Evolutionary conservation across 2,888 invertebrate genomes (phyloP).

Genomic region (Lasioglossum morio): DNA sequence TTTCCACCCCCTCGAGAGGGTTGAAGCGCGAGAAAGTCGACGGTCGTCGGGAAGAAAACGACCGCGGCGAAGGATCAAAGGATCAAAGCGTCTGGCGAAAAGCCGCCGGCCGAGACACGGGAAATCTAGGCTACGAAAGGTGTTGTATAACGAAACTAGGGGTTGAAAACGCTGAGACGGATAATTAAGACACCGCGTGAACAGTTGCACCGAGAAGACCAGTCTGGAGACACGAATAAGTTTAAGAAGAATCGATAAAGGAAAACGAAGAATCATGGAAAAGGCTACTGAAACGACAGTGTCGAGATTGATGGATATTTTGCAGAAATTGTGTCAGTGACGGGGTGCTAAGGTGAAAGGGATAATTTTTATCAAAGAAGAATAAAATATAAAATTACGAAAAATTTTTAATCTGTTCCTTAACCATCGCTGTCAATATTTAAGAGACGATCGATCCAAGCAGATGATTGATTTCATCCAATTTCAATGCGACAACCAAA

Average conservation of each 20-base stretch:
- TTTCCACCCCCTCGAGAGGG: not conserved
- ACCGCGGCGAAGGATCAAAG: conserved; percentile 26
- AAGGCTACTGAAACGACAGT: not conserved
- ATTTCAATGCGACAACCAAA: not conserved
- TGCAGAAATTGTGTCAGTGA: not conserved
- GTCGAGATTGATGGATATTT: not conserved
- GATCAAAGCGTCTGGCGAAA: conserved; percentile 22
- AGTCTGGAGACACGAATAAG: not conserved
- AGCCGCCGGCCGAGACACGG: conserved; percentile 3
- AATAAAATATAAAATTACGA: conserved; percentile 28
- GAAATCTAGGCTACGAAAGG: conserved; percentile 1
- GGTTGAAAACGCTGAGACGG: not conserved
- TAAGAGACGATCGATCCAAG: not conserved
- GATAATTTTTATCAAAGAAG: not conserved
- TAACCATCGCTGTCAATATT: not conserved
- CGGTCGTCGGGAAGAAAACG: conserved; percentile 15
- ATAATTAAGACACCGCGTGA: conserved; percentile 17
- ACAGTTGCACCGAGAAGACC: not conserved
- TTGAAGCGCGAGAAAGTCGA: not conserved
- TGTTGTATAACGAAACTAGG: not conserved
- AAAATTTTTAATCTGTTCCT: not conserved
- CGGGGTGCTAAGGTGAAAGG: not conserved
- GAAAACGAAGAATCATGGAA: not conserved
- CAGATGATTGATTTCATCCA: not conserved
- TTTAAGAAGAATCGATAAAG: conserved; percentile 30